phyloP scores from a whole-genome alignment of 2,113 vertebrate genomes.

The Triplophysa rosa region DNA sequence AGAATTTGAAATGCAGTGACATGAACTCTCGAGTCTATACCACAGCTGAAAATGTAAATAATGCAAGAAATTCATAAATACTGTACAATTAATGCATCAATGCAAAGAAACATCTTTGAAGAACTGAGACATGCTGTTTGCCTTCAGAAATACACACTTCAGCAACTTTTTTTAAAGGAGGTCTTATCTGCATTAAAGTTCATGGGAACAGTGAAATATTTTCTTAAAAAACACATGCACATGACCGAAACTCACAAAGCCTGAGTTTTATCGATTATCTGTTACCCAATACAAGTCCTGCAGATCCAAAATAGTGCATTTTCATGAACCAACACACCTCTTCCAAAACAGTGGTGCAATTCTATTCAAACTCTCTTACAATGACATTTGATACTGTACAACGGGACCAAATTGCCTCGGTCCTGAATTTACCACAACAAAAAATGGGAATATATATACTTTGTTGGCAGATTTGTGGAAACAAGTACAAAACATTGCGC shows the following conservation, averaged over 20 bases:
- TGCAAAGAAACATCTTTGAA: background rate
- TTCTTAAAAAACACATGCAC: background rate
- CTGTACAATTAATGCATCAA: conserved; percentile 61
- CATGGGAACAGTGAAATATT: background rate
- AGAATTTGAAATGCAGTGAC: conserved; percentile 50
- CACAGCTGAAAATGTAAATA: conserved; percentile 60
- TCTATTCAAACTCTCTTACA: background rate
- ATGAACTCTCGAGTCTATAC: conserved; percentile 43
- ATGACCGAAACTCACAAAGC: conserved; percentile 27
- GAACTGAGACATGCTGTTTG: background rate
- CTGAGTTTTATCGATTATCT: conserved; percentile 18
- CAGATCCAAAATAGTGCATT: conserved; percentile 35
- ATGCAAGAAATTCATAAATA: conserved; percentile 57
- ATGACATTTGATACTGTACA: background rate
- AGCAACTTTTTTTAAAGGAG: background rate
- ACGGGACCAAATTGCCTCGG: background rate
- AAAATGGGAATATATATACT: background rate
- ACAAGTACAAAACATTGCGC: conserved; percentile 35
- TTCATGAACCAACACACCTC: conserved; percentile 16
- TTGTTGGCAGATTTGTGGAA: conserved; percentile 12
- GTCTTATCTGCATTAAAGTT: background rate
- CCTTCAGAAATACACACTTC: background rate
- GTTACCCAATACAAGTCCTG: background rate
- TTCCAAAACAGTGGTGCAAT: conserved; percentile 3
- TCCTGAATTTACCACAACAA: background rate